phyloP scores from a whole-genome alignment of 2,888 invertebrate species.

The Rhingia campestris region DNA sequence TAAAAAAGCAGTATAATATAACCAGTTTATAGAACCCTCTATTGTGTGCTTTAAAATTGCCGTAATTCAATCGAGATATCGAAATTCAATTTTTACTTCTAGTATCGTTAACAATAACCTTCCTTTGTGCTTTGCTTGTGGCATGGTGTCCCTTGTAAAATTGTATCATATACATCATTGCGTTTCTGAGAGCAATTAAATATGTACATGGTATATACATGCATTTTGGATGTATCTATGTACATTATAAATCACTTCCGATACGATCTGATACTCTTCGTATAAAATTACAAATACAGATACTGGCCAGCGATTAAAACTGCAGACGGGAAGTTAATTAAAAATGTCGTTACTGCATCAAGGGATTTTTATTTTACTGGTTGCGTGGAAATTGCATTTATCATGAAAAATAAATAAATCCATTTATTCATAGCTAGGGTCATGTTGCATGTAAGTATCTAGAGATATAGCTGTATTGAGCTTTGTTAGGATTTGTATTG shows the following conservation, averaged over 20 bases:
- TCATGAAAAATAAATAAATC: too few relatives aligned
- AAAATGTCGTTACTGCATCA: not conserved
- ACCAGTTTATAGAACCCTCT: too few relatives aligned
- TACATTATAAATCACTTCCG: slow-evolving; percentile 1
- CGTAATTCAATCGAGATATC: not conserved
- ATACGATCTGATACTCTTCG: slow-evolving; percentile 7
- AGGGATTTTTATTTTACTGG: not conserved
- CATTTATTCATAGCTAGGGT: too few relatives aligned
- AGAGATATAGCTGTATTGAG: too few relatives aligned
- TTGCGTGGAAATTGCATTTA: not conserved
- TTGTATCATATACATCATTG: not conserved
- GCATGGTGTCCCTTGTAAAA: not conserved
- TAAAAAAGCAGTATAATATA: too few relatives aligned
- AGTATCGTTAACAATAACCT: not conserved
- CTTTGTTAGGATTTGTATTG: not conserved
- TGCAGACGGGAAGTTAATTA: slow-evolving; percentile 10
- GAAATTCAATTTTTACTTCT: not conserved
- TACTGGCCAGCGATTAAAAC: not conserved
- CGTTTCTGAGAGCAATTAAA: not conserved
- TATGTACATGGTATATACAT: too few relatives aligned
- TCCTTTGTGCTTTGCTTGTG: not conserved
- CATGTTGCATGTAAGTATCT: too few relatives aligned
- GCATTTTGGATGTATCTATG: too few relatives aligned
- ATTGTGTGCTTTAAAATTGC: too few relatives aligned
- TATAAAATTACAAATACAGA: not conserved